Percentiles rank a stretch among this genome's conserved stretches.
These are phyloP conservation scores for Caenorhabditis sp. DNA, from an alignment of 2,888 invertebrate species.

Conservation along the genomic window DNA sequence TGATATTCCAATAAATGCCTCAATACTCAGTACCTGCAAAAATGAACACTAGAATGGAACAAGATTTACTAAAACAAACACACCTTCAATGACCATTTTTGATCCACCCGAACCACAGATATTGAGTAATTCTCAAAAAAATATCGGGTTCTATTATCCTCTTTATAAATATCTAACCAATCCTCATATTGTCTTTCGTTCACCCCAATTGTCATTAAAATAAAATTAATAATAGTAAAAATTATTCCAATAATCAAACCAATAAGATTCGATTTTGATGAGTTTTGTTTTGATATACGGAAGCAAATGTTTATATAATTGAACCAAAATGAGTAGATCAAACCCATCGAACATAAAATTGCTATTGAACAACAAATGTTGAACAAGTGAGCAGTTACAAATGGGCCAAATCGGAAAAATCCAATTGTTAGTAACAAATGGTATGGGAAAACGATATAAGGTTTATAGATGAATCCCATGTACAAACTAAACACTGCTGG, in stretches of 20 bases:
- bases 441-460: conserved; percentile 35
- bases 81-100: conserved; percentile 41
- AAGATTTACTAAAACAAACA: neutral
- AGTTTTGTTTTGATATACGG: conserved; percentile 15
- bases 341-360: conserved; percentile 35
- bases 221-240: conserved; percentile 30
- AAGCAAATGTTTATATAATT: conserved; percentile 37
- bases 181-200: conserved; percentile 19
- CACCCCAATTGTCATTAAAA: conserved; percentile 33
- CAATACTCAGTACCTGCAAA: conserved; percentile 25
- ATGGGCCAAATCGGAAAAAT: conserved; percentile 32
- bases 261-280: conserved; percentile 8
- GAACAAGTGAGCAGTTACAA: conserved; percentile 34
- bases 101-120: conserved; percentile 24
- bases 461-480: conserved; percentile 38
- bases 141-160: conserved; percentile 7
- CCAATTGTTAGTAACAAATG: conserved; percentile 32
- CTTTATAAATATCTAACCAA: conserved; percentile 6
- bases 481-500: conserved; percentile 29
- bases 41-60: neutral
- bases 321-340: conserved; percentile 37
- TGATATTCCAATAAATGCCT: conserved; percentile 32
- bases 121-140: conserved; percentile 32
- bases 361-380: conserved; percentile 37
- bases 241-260: conserved; percentile 13